These are phyloP conservation scores for Cylindroiulus punctatus DNA, from an alignment of 2,888 invertebrate genomes.

Conservation along the genomic window DNA sequence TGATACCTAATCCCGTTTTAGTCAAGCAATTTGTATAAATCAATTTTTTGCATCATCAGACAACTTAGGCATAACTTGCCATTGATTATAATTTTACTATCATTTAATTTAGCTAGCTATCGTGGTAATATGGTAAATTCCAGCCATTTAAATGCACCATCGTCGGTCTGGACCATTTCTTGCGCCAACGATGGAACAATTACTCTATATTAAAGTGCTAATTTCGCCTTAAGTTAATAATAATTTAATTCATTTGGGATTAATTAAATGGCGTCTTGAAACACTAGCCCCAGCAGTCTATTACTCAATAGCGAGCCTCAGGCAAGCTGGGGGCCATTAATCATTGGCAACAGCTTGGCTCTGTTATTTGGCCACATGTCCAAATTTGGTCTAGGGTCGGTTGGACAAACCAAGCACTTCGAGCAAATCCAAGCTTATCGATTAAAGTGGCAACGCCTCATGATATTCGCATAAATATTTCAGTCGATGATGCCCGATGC, in stretches of 20 bases:
- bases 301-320: not conserved
- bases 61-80: too few species aligned
- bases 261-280: slow-evolving; percentile 1
- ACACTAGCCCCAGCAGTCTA: not conserved
- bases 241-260: not conserved
- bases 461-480: slow-evolving; percentile 26
- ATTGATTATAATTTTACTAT: too few species aligned
- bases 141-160: slow-evolving; percentile 9
- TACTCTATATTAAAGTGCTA: slow-evolving; percentile 2
- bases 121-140: not conserved
- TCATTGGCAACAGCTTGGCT: slow-evolving; percentile 2
- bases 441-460: not conserved
- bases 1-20: not conserved
- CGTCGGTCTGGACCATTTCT: not conserved
- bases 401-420: not conserved
- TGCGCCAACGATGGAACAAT: not conserved
- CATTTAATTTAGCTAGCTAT: too few species aligned
- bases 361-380: slow-evolving; percentile 8
- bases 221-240: not conserved
- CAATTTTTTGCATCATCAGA: not conserved
- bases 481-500: not conserved
- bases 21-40: not conserved
- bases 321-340: not conserved
- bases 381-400: not conserved
- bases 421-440: not conserved